A percentile compares a stretch with the other conserved stretches of the same genome.
phyloP scores from a whole-genome alignment of 2,113 vertebrate species.

The Reinhardtius hippoglossoides region DNA sequence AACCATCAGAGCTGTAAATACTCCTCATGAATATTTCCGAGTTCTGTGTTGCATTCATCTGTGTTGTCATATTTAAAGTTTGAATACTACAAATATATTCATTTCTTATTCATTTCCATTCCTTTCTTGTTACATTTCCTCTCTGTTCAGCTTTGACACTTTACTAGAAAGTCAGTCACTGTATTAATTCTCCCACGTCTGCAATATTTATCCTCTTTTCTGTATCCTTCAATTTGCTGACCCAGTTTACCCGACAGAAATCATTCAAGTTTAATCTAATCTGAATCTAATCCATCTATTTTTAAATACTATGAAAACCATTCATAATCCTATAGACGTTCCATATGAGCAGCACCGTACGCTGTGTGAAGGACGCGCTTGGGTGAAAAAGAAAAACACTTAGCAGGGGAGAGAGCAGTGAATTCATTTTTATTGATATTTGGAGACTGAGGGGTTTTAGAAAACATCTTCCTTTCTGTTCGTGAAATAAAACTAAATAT shows the following conservation, averaged over 20 bases:
- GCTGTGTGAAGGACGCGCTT: no score
- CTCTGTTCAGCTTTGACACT: not conserved
- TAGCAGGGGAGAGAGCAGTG: no score
- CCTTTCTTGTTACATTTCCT: not conserved
- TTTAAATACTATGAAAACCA: conserved; percentile 20
- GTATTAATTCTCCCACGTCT: conserved; percentile 7
- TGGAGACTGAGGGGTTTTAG: not conserved
- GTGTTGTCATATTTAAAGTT: not conserved
- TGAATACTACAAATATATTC: not conserved
- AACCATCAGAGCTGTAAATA: not conserved
- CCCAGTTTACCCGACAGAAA: conserved; percentile 41
- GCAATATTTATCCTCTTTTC: conserved; percentile 30
- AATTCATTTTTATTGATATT: no score
- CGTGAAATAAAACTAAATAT: no score
- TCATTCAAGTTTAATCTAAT: conserved; percentile 55
- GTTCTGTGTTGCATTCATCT: not conserved
- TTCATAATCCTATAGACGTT: conserved; percentile 6
- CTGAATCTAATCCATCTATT: conserved; percentile 32
- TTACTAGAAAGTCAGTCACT: not conserved
- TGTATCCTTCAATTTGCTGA: conserved; percentile 37
- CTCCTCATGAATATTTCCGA: not conserved
- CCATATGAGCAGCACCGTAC: not conserved
- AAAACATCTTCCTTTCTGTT: no score
- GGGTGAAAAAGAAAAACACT: no score
- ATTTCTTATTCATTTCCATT: not conserved